Conservation (phyloP, 2,888 invertebrate genomes). For the Aphrophora alni region DNA sequence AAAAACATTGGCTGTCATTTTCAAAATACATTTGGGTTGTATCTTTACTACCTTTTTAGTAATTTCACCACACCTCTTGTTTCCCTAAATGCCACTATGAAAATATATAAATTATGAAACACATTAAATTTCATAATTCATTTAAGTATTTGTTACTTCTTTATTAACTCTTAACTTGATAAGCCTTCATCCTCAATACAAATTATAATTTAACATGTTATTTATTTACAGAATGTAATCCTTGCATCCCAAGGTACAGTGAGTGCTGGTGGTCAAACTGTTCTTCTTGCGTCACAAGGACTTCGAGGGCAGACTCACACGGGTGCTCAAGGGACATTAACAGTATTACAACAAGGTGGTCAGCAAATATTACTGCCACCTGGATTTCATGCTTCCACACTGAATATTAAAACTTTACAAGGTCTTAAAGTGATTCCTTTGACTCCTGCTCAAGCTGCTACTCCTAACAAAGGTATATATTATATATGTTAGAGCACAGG, state of each 20-base stretch:
- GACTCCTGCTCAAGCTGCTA: constrained; percentile 49
- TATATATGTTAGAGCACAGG: no score
- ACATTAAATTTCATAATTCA: no score
- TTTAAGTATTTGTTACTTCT: no score
- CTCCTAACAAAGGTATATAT: constrained; percentile 23
- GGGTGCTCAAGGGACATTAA: constrained; percentile 47
- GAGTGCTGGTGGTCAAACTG: constrained; percentile 46
- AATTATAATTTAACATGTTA: no score
- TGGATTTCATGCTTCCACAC: constrained; percentile 65
- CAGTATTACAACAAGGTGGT: constrained; percentile 53
- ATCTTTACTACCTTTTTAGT: no score
- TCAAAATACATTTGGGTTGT: no score
- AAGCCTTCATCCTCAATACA: no score
- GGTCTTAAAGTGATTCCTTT: constrained; percentile 68
- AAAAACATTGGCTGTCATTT: no score
- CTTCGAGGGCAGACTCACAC: constrained; percentile 43
- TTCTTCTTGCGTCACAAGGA: constrained; percentile 47
- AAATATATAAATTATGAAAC: no score
- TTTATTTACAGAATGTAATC: constrained; percentile 49
- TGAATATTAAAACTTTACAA: constrained; percentile 68
- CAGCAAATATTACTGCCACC: constrained; percentile 68
- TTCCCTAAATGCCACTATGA: no score
- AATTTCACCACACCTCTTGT: no score
- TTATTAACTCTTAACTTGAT: no score
- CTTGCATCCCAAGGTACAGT: constrained; percentile 49